Conservation (phyloP, 2,113 vertebrate species). For the Toxostoma redivivum region DNA sequence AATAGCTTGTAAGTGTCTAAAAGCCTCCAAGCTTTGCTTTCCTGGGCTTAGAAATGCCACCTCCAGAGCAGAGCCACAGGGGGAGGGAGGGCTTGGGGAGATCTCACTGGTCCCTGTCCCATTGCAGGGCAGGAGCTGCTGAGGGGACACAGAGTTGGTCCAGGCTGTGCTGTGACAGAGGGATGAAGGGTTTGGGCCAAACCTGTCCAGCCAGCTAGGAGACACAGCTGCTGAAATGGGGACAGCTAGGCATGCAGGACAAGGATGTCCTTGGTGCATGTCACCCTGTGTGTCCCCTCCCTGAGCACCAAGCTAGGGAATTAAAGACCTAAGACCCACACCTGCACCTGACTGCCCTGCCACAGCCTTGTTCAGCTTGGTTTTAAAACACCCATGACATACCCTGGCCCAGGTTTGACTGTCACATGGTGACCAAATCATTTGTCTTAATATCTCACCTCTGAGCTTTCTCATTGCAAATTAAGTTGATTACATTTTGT, state of each 20-base stretch:
- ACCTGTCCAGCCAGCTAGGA: background rate
- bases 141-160: fast-evolving
- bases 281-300: background rate
- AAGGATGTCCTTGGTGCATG: background rate
- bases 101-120: background rate
- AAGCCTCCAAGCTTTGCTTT: background rate
- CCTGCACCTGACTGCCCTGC: background rate
- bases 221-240: background rate
- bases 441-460: background rate
- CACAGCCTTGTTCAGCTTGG: background rate
- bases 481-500: background rate
- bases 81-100: background rate
- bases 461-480: background rate
- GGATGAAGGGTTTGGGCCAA: background rate
- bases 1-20: conserved; percentile 42
- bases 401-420: background rate
- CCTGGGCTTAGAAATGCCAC: background rate
- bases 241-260: background rate
- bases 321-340: fast-evolving
- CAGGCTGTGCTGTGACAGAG: background rate
- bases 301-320: background rate
- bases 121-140: background rate
- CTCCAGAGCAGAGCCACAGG: fast-evolving
- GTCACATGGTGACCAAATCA: fast-evolving
- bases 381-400: background rate